A percentile compares a stretch with the other conserved stretches of the same genome.
Conservation (phyloP, 2,888 invertebrate genomes). For the Tetragnatha montana region DNA sequence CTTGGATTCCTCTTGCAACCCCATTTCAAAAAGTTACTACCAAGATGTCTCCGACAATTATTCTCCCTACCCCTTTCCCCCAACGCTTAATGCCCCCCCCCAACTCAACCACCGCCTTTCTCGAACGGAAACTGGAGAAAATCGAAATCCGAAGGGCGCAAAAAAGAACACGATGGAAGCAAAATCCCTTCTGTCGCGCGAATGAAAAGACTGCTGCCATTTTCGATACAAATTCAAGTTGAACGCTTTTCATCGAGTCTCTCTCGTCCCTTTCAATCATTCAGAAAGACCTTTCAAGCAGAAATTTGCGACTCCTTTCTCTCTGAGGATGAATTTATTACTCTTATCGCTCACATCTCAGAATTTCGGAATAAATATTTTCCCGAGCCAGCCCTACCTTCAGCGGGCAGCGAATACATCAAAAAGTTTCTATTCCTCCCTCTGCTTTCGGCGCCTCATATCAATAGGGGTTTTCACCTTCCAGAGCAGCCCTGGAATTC, state of each 20-base stretch:
- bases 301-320: slow-evolving; percentile 42
- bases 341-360: slow-evolving; percentile 53
- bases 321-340: slow-evolving; percentile 54
- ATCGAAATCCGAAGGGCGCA: slow-evolving; percentile 19
- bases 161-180: background rate
- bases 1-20: too few species aligned
- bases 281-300: slow-evolving; percentile 57
- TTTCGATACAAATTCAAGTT: slow-evolving; percentile 21
- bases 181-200: background rate
- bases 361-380: slow-evolving; percentile 57
- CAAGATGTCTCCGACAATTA: too few species aligned
- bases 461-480: slow-evolving; percentile 44
- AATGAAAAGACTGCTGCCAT: slow-evolving; percentile 39
- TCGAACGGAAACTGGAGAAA: slow-evolving; percentile 12
- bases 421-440: slow-evolving; percentile 10
- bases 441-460: slow-evolving; percentile 32
- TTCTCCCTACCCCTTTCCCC: too few species aligned
- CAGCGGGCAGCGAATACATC: background rate
- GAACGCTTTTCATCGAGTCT: slow-evolving; percentile 47
- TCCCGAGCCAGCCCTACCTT: background rate
- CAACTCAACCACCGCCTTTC: too few species aligned
- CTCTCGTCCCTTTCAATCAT: slow-evolving; percentile 36
- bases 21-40: too few species aligned
- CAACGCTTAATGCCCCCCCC: too few species aligned
- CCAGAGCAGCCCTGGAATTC: background rate